Evolutionary conservation across 1,140 invertebrate species (phyloP), one percentile per base, ranked within the genome.

Genomic region (Chironomus striatipennis): DNA sequence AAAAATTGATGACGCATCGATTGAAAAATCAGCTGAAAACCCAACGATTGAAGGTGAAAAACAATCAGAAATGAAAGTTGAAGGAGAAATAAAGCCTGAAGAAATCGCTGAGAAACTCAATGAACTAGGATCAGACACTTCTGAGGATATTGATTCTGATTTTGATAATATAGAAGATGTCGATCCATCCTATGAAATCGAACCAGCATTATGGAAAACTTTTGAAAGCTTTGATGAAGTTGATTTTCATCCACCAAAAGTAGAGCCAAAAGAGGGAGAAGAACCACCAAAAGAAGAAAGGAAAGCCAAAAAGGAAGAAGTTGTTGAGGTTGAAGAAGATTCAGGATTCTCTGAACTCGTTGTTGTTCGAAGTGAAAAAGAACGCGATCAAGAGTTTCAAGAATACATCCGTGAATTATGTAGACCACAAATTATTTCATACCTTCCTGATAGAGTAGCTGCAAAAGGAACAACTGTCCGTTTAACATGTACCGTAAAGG

Each of bases 401-500:
- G 65, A 70, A 20, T 70, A 70, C 10, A 70, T 70, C 20, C 65
- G 65, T 20, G 65, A 70, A 70, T 18, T 70, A 18, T 70, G 65
- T 20, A 6, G 65, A 20, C 65, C 65, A 21, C n/a, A 9, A 17
- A 96, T 96, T 80, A 93, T 90, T 42, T 93, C 90, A 17, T 88
- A 88, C 77, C 80, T 97, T 73, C 89, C 89, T 1, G 91, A 95
- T 79, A 87, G 91, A 77, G 90, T 90, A 47, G 89, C 91, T 1
- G 87, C 89, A 0, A 88, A 89, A 79, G 90, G 90, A 7, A 90
- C 91, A 17, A 85, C 88, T 47, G 88, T 94, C 1, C 91, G 90
- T 79, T 84, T 98, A 18, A 92, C 91, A 5, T 97, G 93, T 79
- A 91, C 91, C 47, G 88, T 97, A 0, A 87, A 96, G 77, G 93